These are phyloP conservation scores for Melinaea menophilus DNA, from an alignment of 2,888 invertebrate genomes.

Conservation along the genomic window DNA sequence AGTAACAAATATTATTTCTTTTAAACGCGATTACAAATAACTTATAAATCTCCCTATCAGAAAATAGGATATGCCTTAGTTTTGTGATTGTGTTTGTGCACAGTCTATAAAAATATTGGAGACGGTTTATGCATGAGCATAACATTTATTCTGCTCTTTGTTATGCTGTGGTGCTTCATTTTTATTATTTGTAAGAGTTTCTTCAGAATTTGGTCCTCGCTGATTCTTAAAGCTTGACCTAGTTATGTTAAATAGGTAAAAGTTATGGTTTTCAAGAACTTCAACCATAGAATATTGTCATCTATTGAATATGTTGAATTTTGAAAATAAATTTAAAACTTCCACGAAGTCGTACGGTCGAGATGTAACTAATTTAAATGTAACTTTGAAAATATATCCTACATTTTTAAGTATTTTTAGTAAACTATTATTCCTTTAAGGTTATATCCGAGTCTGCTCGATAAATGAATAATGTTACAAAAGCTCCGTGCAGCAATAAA, in stretches of 20 bases:
- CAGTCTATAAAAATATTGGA: constrained; percentile 1
- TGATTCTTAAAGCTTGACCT: constrained; percentile 1
- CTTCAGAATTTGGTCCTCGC: constrained; percentile 1
- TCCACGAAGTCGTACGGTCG: not conserved
- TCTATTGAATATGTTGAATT: not conserved
- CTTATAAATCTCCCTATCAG: not conserved
- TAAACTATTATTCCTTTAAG: no score
- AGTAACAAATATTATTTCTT: not conserved
- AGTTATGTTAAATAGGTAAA: not conserved
- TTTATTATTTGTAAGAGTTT: constrained; percentile 4
- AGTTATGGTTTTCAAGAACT: not conserved
- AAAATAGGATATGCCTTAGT: not conserved
- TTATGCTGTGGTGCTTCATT: constrained; percentile 4
- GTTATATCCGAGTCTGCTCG: no score
- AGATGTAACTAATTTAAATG: not conserved
- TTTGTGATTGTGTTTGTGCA: not conserved
- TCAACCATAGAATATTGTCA: not conserved
- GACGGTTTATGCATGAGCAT: constrained; percentile 2
- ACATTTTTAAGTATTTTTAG: no score
- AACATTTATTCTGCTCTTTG: constrained; percentile 1
- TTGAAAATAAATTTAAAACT: not conserved
- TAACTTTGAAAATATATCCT: not conserved
- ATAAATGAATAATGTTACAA: no score
- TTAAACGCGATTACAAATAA: not conserved
- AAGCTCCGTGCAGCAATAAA: no score